phyloP scores from a whole-genome alignment of 2,113 vertebrate species.

The Scophthalmus maximus region DNA sequence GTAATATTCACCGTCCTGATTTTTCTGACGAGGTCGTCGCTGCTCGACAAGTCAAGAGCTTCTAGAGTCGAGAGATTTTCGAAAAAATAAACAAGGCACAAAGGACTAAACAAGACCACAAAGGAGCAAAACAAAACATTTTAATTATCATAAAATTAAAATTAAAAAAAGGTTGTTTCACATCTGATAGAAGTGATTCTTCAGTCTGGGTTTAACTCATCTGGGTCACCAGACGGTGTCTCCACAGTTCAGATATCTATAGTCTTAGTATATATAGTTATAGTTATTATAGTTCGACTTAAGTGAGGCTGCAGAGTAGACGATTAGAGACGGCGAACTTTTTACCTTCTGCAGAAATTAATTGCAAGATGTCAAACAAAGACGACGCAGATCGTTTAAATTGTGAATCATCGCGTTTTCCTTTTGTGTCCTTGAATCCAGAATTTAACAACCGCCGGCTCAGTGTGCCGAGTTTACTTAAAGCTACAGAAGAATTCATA shows the following conservation, averaged over 20 bases:
- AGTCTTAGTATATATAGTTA: neutral
- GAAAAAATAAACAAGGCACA: slow-evolving; percentile 61
- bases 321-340: neutral
- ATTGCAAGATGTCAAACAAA: no score
- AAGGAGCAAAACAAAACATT: neutral
- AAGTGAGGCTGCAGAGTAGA: neutral
- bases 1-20: slow-evolving; percentile 6
- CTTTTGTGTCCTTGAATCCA: neutral
- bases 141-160: slow-evolving; percentile 18
- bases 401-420: neutral
- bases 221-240: slow-evolving; percentile 1
- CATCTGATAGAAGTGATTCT: neutral
- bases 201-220: neutral
- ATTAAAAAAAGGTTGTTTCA: neutral
- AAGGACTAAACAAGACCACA: slow-evolving; percentile 25
- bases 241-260: neutral
- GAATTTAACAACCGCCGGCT: no score
- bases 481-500: no score
- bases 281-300: no score
- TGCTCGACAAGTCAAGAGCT: neutral
- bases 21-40: neutral
- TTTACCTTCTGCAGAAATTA: neutral
- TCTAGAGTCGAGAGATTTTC: neutral
- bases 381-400: no score
- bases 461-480: no score